Evolutionary conservation across 2,888 invertebrate species (phyloP), one percentile per base, ranked within the genome.

Genomic region (Scaptomyza tumidula): DNA sequence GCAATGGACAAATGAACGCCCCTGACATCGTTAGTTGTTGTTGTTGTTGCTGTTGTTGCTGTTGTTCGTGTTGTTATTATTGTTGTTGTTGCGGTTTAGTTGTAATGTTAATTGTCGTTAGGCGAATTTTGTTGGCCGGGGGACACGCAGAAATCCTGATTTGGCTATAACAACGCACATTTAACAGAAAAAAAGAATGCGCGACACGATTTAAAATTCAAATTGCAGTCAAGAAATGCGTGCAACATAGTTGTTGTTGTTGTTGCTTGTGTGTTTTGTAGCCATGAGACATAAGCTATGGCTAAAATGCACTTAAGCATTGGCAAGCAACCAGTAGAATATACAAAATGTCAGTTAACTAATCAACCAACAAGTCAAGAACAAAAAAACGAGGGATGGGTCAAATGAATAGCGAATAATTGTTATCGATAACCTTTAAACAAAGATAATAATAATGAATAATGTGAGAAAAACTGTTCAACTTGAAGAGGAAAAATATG

Each of bases 1-100:
- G 83, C 83, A 83, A 83, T 83, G 83, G 83, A 84, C 83, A 84
- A 85, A 88, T 86, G 84, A 88, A 88, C 86, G 85, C 86, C 85
- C 85, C 86, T 85, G 85, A 85, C 85, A 85, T 84, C 86, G 86
- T 85, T 85, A 43, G 76, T 78, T 84, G 88, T 85, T 41, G 76
- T 78, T 84, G 76, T 78, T 84, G 83, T 65, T 73, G 74, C 86
- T 84, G 88, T 85, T 41, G 76, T 78, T 84, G 86, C 78, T 83
- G 83, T 65, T 73, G 74, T 31, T 58, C 55, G 41, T 56, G 54
- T 39, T 55, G 60, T n/a, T 52, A 65, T 29, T 48, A 43, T 46
- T 68, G 81, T 65, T 19, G 1, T 19, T 19, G 19, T 19, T 19
- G 19, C 19, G 19, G 19, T 84, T 68, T 76, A 63, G 79, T 71